These are phyloP conservation scores for Vultur gryphus DNA, from an alignment of 2,797 vertebrate species.

Conservation along the genomic window DNA sequence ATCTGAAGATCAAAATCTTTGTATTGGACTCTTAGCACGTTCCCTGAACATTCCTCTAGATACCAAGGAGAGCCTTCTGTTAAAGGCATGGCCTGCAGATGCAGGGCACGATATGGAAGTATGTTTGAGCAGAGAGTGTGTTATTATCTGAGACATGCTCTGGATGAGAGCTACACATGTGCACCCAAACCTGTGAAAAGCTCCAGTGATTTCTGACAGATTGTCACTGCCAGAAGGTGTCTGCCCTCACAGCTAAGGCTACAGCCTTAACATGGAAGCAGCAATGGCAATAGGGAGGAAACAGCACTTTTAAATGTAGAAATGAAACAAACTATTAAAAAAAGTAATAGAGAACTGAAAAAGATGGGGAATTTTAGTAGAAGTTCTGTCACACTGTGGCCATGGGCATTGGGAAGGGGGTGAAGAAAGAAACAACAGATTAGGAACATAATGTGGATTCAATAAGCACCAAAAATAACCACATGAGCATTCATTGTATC, in stretches of 20 bases:
- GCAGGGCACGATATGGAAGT: neutral
- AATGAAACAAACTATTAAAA: neutral
- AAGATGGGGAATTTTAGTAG: neutral
- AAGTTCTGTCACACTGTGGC: neutral
- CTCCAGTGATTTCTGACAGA: neutral
- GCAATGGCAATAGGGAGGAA: neutral
- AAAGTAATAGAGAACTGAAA: neutral
- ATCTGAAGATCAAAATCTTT: neutral
- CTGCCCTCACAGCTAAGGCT: neutral
- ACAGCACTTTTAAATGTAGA: neutral
- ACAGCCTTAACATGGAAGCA: neutral
- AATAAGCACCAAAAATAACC: neutral
- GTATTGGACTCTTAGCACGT: neutral
- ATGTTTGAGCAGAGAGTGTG: neutral
- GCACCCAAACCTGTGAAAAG: neutral
- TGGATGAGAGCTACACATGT: neutral
- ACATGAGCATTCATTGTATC: neutral
- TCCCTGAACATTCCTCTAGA: neutral
- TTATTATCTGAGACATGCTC: neutral
- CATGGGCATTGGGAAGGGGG: neutral
- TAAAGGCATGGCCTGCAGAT: neutral
- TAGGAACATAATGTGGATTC: neutral
- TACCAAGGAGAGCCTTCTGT: neutral
- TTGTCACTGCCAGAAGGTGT: neutral
- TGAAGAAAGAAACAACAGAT: neutral